Conservation (phyloP, 2,113 vertebrate genomes). For the Chionis minor region DNA sequence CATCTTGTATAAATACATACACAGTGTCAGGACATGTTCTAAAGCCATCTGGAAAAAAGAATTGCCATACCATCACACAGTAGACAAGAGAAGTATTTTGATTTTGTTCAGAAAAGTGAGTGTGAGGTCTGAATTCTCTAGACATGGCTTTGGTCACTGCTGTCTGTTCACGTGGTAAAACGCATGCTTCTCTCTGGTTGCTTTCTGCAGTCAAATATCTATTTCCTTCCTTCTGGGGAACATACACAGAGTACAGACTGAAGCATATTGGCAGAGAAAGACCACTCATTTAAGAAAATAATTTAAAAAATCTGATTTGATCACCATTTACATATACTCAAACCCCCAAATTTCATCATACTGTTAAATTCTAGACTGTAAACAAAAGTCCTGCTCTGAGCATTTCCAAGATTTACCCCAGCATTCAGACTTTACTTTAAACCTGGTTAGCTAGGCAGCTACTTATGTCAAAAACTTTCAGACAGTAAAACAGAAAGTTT, state of each 20-base stretch:
- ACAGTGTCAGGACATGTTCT: background rate
- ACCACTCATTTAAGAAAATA: background rate
- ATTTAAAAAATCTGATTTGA: background rate
- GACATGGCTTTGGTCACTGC: background rate
- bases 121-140: background rate
- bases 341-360: background rate
- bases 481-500: background rate
- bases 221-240: background rate
- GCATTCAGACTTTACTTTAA: background rate
- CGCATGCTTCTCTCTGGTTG: background rate
- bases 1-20: rapidly evolving
- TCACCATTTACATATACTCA: rapidly evolving
- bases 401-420: background rate
- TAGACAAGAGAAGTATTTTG: background rate
- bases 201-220: background rate
- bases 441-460: background rate
- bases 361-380: background rate
- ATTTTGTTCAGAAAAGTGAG: background rate
- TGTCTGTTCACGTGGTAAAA: background rate
- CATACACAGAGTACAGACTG: background rate
- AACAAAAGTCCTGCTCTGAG: background rate
- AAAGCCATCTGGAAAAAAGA: background rate
- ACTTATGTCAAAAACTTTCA: background rate
- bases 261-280: background rate
- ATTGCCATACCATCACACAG: background rate